phyloP scores from a whole-genome alignment of 2,888 invertebrate genomes.

The Eremobia ochroleuca region DNA sequence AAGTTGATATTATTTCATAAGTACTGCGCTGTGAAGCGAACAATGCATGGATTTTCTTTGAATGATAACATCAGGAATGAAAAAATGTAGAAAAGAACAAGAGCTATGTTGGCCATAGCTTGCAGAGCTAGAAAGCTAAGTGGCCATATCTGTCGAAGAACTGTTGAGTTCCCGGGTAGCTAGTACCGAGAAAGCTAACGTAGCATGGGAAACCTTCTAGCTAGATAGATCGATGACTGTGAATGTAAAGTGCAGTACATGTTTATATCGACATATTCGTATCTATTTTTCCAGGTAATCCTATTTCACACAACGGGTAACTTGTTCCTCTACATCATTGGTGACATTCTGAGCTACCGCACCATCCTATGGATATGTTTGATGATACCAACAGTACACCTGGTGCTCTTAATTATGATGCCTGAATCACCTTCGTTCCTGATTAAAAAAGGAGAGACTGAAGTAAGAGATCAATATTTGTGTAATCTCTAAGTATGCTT shows the following conservation, averaged over 20 bases:
- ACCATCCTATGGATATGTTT: constrained; percentile 88
- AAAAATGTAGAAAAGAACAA: neutral
- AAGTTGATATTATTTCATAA: constrained; percentile 62
- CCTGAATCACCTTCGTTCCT: constrained; percentile 92
- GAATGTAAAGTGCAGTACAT: neutral
- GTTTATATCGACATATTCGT: no score
- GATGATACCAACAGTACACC: constrained; percentile 84
- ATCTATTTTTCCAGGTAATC: constrained; percentile 75
- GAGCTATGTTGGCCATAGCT: neutral
- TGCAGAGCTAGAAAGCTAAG: neutral
- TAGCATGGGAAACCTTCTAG: neutral
- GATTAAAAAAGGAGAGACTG: constrained; percentile 80
- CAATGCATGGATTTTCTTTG: no score
- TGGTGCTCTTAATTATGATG: constrained; percentile 87
- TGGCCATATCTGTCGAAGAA: neutral
- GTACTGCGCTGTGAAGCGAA: neutral
- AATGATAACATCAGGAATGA: neutral
- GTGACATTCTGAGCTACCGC: constrained; percentile 87
- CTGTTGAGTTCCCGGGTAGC: neutral
- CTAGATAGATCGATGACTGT: neutral
- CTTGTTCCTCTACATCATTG: constrained; percentile 87
- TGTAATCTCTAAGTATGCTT: neutral
- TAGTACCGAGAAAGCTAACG: no score
- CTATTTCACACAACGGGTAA: constrained; percentile 88
- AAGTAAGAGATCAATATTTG: constrained; percentile 76